phyloP scores from a whole-genome alignment of 2,797 vertebrate genomes.

The Tamandua tetradactyla region DNA sequence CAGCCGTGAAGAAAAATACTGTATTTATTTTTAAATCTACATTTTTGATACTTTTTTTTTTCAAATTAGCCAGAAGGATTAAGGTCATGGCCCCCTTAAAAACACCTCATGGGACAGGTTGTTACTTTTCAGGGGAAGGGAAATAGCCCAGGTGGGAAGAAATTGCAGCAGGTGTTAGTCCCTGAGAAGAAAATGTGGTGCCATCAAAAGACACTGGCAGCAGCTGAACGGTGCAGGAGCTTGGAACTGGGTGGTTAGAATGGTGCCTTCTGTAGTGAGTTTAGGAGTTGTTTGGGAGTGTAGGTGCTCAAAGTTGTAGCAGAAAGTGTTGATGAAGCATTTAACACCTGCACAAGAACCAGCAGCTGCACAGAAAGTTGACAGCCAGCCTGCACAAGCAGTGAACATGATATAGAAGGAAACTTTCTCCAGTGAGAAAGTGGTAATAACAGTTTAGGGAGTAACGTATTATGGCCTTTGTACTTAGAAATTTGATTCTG shows the following conservation, averaged over 20 bases:
- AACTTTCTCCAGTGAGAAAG: background rate
- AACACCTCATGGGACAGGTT: background rate
- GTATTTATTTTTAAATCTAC: slow-evolving; percentile 12
- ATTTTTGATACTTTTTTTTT: background rate
- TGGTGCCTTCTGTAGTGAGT: background rate
- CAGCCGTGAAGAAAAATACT: background rate
- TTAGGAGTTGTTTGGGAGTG: background rate
- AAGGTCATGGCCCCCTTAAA: background rate
- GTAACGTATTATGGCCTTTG: background rate
- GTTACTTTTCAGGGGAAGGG: background rate
- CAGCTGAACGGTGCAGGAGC: background rate
- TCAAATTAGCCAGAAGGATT: background rate
- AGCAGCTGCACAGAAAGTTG: background rate
- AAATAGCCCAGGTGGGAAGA: background rate
- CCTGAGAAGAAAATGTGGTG: background rate
- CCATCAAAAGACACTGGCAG: background rate
- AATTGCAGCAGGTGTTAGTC: background rate
- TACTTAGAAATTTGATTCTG: background rate
- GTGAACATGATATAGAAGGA: background rate
- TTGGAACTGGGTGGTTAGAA: background rate
- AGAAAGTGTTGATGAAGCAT: background rate
- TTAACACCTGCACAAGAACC: background rate
- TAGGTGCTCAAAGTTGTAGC: background rate
- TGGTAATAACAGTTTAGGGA: background rate
- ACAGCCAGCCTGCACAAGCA: background rate